Base-by-base conservation (phyloP, 1,140 invertebrate species). In the Eriocheir sinensis region DNA sequence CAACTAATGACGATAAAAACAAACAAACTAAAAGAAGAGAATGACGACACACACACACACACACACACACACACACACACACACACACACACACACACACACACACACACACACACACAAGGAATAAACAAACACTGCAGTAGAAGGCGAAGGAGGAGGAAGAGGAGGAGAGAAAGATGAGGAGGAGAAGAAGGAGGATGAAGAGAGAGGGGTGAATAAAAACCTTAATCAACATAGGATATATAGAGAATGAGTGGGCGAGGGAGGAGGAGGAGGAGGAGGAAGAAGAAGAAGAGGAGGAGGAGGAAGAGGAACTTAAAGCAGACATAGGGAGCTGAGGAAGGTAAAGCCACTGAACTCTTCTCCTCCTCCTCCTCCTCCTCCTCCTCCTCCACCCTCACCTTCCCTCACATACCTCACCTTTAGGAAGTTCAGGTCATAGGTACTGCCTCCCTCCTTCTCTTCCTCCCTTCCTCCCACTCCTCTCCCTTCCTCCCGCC, bases 91-190 rank as follows among this genome's bases (percentile, higher is more conserved):
- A 53, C 48, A 53, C 48, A 53, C 48, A 53, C 48, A 53, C 48
- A 53, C 48, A 53, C 48, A 53, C 48, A 53, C 48, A 53, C 48
- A 53, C 48, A 53, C 48, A 3, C 48, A 53, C 48, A 17, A 53
- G 12, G 21, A 53, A 53, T 21, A 53, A 53, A 53, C 48, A 53
- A 53, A 2, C 48, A 12, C 9, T 17, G 21, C 48, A 53, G 9
- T 17, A 53, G n/a, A 12, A 53, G 48, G 48, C 12, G 48, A 3
- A 53, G 48, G n/a, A n/a, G 48, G 0, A 53, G 48, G n/a, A n/a
- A n/a, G 83, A 86, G 83, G 83, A 86, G 83, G 81, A 85, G n/a
- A n/a, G n/a, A 34, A 86, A 34, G 83, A 86, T n/a, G 81, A 85
- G 81, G 81, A 85, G 81, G 81, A 85, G 81, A 30, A 85, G 38